A percentile compares a stretch with the other conserved stretches of the same genome.
These are phyloP conservation scores for Aricia agestis DNA, from an alignment of 1,140 invertebrate species.

Conservation along the genomic window DNA sequence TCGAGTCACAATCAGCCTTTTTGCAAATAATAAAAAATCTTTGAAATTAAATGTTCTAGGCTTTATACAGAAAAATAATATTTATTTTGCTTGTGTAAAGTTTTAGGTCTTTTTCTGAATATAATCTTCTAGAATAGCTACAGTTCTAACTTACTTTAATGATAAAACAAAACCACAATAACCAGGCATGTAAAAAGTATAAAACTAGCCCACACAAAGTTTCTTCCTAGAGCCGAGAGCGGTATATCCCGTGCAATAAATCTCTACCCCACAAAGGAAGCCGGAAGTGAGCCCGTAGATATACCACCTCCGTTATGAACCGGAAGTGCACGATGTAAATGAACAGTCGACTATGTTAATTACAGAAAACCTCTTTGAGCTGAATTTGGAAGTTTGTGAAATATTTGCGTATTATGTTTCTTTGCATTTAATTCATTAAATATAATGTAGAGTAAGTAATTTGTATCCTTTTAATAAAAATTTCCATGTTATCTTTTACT, in stretches of 20 bases:
- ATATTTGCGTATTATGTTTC: no score
- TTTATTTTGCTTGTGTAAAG: no score
- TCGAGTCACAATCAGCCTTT: no score
- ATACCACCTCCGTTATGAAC: background rate
- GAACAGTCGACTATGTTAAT: background rate
- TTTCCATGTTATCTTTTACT: no score
- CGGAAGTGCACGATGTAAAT: constrained; percentile 1
- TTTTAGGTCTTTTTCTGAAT: no score
- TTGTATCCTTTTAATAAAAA: no score
- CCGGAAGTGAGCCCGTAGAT: background rate
- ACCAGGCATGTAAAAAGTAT: background rate
- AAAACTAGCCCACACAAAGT: background rate
- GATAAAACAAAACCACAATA: background rate
- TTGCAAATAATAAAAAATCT: no score
- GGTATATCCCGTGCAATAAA: background rate
- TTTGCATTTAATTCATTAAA: no score
- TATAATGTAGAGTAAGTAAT: no score
- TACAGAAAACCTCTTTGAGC: background rate
- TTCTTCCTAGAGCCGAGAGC: background rate
- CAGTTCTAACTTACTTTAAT: background rate
- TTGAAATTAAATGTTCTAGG: no score
- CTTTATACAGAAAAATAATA: no score
- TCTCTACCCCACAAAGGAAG: background rate
- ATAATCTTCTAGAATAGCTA: no score
- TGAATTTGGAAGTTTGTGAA: background rate